Percentiles rank a stretch among this genome's conserved stretches.
Evolutionary conservation across 2,797 vertebrate genomes (phyloP).

Genomic region (Rallus crepitans): DNA sequence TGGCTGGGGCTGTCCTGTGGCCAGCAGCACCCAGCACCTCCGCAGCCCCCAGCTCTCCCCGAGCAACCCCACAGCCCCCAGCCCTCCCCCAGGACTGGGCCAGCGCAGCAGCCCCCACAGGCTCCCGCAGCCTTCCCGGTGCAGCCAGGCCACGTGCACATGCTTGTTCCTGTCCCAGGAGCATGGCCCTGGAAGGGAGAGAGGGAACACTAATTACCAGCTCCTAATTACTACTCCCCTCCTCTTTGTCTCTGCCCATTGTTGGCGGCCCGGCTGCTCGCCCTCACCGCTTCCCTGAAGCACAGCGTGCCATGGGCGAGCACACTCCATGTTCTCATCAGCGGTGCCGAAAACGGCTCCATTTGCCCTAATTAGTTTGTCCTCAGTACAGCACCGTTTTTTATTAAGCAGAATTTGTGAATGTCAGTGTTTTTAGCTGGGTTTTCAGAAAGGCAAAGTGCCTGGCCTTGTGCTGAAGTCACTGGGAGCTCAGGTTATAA

Average conservation of each 20-base stretch:
- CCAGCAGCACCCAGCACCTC: background rate
- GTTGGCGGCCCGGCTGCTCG: background rate
- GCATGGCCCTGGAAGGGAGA: background rate
- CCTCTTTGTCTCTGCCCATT: accelerated
- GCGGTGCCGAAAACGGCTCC: background rate
- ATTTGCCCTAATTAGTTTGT: background rate
- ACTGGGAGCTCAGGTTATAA: background rate
- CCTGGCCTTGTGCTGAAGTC: background rate
- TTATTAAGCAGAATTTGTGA: background rate
- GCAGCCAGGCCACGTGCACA: accelerated
- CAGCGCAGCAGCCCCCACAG: background rate
- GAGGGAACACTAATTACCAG: background rate
- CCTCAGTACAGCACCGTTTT: background rate
- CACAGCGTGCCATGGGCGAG: accelerated
- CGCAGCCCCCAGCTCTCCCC: background rate
- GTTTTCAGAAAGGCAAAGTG: background rate
- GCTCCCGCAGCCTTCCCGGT: background rate
- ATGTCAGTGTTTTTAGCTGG: background rate
- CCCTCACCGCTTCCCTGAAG: background rate
- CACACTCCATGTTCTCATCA: background rate
- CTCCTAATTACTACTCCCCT: background rate
- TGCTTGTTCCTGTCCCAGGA: background rate
- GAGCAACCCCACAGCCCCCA: no score
- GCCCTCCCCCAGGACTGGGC: background rate
- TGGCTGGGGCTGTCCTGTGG: background rate